Evolutionary conservation across 1,140 invertebrate species (phyloP).

Genomic region (Rhizoglyphus robini): DNA sequence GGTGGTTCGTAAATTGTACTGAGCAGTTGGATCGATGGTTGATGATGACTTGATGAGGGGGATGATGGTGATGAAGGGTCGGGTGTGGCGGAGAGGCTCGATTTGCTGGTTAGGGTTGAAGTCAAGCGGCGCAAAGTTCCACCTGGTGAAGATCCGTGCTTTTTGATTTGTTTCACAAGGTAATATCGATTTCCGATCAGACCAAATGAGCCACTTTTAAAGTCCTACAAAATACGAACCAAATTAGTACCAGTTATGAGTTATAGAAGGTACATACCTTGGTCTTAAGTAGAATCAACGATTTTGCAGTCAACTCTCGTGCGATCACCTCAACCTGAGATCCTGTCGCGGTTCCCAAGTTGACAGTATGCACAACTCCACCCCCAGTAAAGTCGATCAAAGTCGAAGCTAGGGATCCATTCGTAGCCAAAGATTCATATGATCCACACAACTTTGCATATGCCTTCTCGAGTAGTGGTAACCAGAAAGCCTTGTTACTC

Average conservation of each 20-base stretch:
- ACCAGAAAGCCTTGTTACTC: constrained; percentile 58
- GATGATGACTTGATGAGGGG: background rate
- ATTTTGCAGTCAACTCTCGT: constrained; percentile 13
- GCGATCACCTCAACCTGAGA: background rate
- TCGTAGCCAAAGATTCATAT: constrained; percentile 81
- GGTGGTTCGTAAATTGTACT: background rate
- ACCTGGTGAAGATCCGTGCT: background rate
- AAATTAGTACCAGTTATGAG: background rate
- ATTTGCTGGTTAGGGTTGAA: background rate
- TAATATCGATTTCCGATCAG: background rate
- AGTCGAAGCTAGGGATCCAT: constrained; percentile 87
- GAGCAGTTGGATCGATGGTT: background rate
- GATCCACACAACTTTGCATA: constrained; percentile 90
- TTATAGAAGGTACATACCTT: constrained; percentile 4
- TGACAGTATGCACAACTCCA: background rate
- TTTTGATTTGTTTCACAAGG: background rate
- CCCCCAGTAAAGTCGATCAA: constrained; percentile 94
- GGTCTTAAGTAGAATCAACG: constrained; percentile 15
- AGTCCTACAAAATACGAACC: background rate
- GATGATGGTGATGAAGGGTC: background rate
- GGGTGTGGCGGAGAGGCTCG: background rate
- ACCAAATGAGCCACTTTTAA: background rate
- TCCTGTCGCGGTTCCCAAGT: background rate
- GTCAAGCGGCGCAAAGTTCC: background rate
- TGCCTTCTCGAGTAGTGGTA: constrained; percentile 89